A percentile compares a stretch with the other conserved stretches of the same genome.
Conservation (phyloP, 2,888 invertebrate genomes). For the Diabrotica balteata region DNA sequence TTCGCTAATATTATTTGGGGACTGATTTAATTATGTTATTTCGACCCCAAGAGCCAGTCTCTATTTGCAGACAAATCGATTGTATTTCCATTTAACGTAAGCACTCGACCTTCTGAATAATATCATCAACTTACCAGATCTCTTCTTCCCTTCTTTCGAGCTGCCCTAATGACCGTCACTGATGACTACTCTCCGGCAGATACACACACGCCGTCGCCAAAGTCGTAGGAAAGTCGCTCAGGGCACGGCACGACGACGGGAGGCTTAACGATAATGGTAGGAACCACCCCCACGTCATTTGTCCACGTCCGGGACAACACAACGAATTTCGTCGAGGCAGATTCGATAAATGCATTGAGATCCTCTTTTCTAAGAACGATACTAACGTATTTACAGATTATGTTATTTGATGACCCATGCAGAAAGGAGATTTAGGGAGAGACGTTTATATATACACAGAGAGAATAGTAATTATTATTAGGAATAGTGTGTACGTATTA, state of each 20-base stretch:
- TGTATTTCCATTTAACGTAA: slow-evolving; percentile 5
- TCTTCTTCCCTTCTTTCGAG: slow-evolving; percentile 6
- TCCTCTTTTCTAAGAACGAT: neutral
- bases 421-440: too few species aligned
- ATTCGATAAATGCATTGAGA: slow-evolving; percentile 45
- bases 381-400: neutral
- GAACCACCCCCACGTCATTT: slow-evolving; percentile 53
- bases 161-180: slow-evolving; percentile 42
- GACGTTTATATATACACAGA: too few species aligned
- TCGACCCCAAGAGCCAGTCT: neutral
- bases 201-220: slow-evolving; percentile 39
- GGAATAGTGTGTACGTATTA: too few species aligned
- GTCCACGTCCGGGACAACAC: slow-evolving; percentile 51
- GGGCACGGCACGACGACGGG: slow-evolving; percentile 39
- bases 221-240: slow-evolving; percentile 37
- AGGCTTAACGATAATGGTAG: slow-evolving; percentile 51
- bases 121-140: slow-evolving; percentile 16
- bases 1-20: too few species aligned
- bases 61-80: slow-evolving; percentile 7
- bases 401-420: neutral
- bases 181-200: slow-evolving; percentile 37
- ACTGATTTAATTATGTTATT: neutral
- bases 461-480: too few species aligned
- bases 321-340: slow-evolving; percentile 28
- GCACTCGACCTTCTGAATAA: slow-evolving; percentile 20